Conservation (phyloP, 2,797 vertebrate species). For the Xenopus petersii region DNA sequence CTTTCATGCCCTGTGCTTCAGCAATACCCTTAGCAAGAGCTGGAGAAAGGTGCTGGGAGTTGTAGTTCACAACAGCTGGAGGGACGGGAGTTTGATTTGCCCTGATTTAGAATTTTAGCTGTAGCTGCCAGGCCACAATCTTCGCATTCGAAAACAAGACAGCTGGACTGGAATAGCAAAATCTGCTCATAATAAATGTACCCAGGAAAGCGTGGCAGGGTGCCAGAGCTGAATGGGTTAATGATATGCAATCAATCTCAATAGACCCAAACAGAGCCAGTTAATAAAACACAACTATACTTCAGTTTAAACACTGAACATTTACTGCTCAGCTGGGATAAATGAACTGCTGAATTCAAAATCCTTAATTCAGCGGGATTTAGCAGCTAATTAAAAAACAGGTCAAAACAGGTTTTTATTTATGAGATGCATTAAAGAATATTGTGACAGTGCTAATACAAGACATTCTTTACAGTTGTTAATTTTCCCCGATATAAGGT, state of each 20-base stretch:
- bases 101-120: not conserved
- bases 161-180: constrained; percentile 18
- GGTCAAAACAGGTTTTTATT: constrained; percentile 57
- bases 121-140: not conserved
- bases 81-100: too few relatives aligned
- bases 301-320: constrained; percentile 52
- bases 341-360: constrained; percentile 53
- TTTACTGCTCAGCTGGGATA: constrained; percentile 49
- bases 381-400: constrained; percentile 55
- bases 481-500: constrained; percentile 52
- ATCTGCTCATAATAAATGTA: constrained; percentile 4
- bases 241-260: constrained; percentile 58
- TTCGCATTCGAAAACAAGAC: not conserved
- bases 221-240: constrained; percentile 30
- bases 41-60: too few relatives aligned
- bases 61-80: too few relatives aligned
- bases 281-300: constrained; percentile 58
- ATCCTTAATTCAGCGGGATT: constrained; percentile 52
- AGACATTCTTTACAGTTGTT: constrained; percentile 53
- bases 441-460: constrained; percentile 50
- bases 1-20: too few relatives aligned
- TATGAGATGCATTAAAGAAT: constrained; percentile 53
- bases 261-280: constrained; percentile 52
- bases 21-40: too few relatives aligned
- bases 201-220: not conserved